phyloP scores from a whole-genome alignment of 1,140 invertebrate genomes.

The Ectropis grisescens region DNA sequence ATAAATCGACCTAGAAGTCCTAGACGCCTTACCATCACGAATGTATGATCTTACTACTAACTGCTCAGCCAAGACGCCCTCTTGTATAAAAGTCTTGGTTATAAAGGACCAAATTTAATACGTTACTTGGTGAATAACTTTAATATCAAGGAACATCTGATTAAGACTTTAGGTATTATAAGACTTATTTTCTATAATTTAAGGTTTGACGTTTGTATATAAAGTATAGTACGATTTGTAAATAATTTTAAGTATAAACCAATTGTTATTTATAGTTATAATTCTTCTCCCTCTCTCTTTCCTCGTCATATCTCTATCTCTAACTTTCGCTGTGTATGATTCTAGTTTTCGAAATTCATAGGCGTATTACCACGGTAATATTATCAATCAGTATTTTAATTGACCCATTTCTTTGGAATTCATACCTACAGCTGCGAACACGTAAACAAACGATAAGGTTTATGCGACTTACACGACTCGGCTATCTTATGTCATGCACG shows the following conservation, averaged over 20 bases:
- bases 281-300: constrained; percentile 19
- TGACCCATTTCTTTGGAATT: too few relatives aligned
- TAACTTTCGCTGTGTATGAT: constrained; percentile 1
- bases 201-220: too few relatives aligned
- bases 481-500: too few relatives aligned
- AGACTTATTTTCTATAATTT: too few relatives aligned
- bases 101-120: constrained; percentile 19
- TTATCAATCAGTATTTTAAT: too few relatives aligned
- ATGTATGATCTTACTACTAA: too few relatives aligned
- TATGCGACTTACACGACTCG: too few relatives aligned
- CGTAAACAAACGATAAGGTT: too few relatives aligned
- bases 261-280: constrained; percentile 1
- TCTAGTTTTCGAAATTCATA: too few relatives aligned
- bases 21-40: constrained; percentile 50
- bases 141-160: not conserved
- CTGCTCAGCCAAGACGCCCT: too few relatives aligned
- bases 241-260: not conserved
- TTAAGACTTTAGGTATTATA: not conserved
- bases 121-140: not conserved
- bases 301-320: constrained; percentile 29
- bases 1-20: constrained; percentile 49
- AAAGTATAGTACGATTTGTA: too few relatives aligned
- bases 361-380: not conserved
- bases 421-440: too few relatives aligned
- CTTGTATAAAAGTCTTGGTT: constrained; percentile 15